Evolutionary conservation across 2,113 vertebrate species (phyloP).

Genomic region (Lonchura striata): DNA sequence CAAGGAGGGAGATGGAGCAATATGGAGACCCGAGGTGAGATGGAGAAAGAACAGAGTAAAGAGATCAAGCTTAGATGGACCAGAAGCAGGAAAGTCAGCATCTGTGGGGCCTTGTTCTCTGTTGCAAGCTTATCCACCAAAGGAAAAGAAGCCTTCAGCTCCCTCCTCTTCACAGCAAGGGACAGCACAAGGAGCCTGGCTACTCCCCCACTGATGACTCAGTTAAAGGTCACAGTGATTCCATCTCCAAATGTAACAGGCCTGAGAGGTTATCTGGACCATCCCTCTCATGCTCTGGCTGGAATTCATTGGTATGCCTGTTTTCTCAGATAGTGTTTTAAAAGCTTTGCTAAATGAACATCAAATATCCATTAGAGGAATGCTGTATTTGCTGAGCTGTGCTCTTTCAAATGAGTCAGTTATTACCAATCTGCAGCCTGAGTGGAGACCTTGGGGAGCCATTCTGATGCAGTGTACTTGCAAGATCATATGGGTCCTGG

Average conservation of each 20-base stretch:
- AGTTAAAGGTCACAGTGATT: constrained; percentile 1
- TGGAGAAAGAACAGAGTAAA: neutral
- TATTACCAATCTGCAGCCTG: neutral
- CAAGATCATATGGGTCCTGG: neutral
- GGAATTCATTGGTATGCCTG: neutral
- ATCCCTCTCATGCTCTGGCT: neutral
- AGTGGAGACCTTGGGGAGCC: neutral
- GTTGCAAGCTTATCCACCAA: neutral
- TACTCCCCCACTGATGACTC: neutral
- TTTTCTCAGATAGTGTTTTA: neutral
- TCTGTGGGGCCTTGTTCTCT: neutral
- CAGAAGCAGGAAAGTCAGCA: neutral
- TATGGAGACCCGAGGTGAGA: neutral
- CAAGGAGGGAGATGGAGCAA: neutral
- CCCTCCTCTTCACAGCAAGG: neutral
- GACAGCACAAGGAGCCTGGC: neutral
- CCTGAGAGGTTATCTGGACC: constrained; percentile 40
- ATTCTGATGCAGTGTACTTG: neutral
- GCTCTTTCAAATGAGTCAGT: neutral
- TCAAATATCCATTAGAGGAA: neutral
- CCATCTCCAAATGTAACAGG: neutral
- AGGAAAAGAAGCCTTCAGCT: neutral
- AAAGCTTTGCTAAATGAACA: neutral
- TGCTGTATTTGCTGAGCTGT: neutral
- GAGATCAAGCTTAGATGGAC: neutral